Conservation (phyloP, 1,140 invertebrate genomes). For the Pseudoatta argentina region DNA sequence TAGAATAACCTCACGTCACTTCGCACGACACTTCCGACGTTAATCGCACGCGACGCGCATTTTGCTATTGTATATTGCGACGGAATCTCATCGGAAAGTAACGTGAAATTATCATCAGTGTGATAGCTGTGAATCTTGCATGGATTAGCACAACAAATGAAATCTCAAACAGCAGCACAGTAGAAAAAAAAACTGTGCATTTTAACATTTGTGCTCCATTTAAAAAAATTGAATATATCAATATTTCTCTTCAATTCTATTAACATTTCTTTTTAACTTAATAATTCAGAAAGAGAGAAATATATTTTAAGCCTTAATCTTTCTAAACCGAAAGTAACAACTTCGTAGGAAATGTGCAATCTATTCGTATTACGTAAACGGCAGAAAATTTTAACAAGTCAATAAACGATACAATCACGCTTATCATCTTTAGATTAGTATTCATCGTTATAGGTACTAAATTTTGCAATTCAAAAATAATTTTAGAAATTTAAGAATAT, state of each 20-base stretch:
- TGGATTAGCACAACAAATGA: neutral
- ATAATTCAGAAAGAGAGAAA: too few relatives aligned
- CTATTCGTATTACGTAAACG: too few relatives aligned
- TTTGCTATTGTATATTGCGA: neutral
- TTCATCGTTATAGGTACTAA: neutral
- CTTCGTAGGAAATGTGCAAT: too few relatives aligned
- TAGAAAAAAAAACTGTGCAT: too few relatives aligned
- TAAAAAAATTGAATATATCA: too few relatives aligned
- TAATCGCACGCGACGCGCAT: neutral
- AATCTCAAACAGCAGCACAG: neutral
- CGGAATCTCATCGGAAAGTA: neutral
- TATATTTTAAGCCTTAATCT: too few relatives aligned
- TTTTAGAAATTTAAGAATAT: neutral
- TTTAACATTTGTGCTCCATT: too few relatives aligned
- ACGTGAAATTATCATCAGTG: neutral
- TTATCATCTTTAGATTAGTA: neutral
- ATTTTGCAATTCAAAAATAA: neutral
- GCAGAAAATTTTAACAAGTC: too few relatives aligned
- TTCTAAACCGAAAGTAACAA: too few relatives aligned
- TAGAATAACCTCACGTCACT: neutral
- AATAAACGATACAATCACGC: too few relatives aligned
- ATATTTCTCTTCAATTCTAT: too few relatives aligned
- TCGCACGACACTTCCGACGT: slow-evolving; percentile 3
- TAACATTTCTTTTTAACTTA: too few relatives aligned
- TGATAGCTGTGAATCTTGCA: neutral